Evolutionary conservation across 2,888 invertebrate species (phyloP).

Genomic region (Leptopilina myrica): DNA sequence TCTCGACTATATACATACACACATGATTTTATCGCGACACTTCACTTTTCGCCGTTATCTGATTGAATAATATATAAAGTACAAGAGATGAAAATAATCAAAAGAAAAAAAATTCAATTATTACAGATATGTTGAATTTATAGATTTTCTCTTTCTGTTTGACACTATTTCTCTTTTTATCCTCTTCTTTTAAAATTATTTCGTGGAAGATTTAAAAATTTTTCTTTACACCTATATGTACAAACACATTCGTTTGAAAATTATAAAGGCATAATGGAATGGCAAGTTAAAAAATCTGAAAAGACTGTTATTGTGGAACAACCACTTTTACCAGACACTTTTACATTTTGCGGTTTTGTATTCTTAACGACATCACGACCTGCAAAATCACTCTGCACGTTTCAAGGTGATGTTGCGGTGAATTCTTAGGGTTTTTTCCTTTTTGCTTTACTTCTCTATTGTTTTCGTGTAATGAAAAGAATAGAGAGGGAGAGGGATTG

Average conservation of each 20-base stretch:
- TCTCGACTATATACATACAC: background rate
- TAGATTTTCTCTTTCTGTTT: background rate
- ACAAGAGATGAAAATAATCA: constrained; percentile 12
- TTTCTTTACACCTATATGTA: background rate
- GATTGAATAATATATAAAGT: constrained; percentile 5
- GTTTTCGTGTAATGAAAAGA: background rate
- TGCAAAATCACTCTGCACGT: constrained; percentile 25
- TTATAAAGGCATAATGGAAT: background rate
- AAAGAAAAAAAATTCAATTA: background rate
- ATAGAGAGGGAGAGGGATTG: background rate
- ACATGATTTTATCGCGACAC: constrained; percentile 1
- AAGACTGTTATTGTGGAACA: constrained; percentile 20
- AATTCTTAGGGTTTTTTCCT: background rate
- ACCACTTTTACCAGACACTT: constrained; percentile 28
- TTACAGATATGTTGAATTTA: background rate
- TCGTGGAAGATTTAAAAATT: background rate
- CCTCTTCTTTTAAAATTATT: background rate
- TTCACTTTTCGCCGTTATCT: constrained; percentile 10
- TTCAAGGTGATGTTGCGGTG: constrained; percentile 37
- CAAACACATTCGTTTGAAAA: background rate
- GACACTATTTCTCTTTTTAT: background rate
- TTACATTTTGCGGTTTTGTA: constrained; percentile 37
- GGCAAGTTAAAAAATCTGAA: background rate
- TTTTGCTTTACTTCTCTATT: background rate
- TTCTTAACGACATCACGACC: constrained; percentile 31